Conservation (phyloP, 2,888 invertebrate species). For the Eupithecia subumbrata region DNA sequence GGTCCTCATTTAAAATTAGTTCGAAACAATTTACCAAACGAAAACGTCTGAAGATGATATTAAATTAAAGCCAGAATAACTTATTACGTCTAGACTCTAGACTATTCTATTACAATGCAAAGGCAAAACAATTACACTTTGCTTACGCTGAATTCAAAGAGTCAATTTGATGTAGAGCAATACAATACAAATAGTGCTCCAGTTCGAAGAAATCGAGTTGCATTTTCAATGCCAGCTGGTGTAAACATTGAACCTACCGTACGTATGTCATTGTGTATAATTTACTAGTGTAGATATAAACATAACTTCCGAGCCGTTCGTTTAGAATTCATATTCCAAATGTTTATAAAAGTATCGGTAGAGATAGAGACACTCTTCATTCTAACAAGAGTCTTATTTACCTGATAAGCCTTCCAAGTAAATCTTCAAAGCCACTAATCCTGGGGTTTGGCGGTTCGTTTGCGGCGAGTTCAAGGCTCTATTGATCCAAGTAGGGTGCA, state of each 20-base stretch:
- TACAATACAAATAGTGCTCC: neutral
- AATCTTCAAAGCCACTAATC: constrained; percentile 32
- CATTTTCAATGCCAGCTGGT: constrained; percentile 3
- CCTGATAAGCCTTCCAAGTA: constrained; percentile 32
- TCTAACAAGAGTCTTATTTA: constrained; percentile 20
- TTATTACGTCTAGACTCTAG: neutral
- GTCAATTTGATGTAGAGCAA: neutral
- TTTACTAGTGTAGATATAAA: neutral
- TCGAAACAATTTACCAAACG: neutral
- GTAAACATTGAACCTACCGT: neutral
- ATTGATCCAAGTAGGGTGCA: constrained; percentile 71
- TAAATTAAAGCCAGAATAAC: neutral
- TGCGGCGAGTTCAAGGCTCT: constrained; percentile 75
- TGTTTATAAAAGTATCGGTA: neutral
- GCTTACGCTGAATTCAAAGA: neutral
- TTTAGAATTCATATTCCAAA: neutral
- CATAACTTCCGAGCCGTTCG: neutral
- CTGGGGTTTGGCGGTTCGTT: constrained; percentile 42
- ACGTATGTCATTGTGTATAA: neutral
- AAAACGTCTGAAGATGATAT: neutral
- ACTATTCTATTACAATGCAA: neutral
- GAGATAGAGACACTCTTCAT: neutral
- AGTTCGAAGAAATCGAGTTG: constrained; percentile 4
- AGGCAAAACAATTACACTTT: neutral
- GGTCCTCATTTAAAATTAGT: neutral